Base-by-base conservation (phyloP, 2,888 invertebrate species). In the Timema podura region DNA sequence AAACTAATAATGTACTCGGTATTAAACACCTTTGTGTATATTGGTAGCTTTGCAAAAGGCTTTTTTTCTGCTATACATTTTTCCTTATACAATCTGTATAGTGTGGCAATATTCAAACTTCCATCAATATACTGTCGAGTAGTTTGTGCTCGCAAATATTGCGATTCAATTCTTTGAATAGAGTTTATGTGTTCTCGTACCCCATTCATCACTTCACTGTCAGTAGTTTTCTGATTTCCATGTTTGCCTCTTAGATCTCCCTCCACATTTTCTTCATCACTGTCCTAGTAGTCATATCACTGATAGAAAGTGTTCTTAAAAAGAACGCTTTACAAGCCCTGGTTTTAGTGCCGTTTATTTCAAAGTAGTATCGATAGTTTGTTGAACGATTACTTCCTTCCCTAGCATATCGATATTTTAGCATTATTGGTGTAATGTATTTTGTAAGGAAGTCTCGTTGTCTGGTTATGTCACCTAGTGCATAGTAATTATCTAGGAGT, bases 381-480 rank as follows among this genome's bases (percentile, higher is more conserved):
- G 16, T 16, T 16, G 13, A 57, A 30, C 15, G 54, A 15, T 54
- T 54, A 7, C 54, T 54, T 54, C 54, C 54, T 16, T 54, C 13
- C 16, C 7, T 54, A 54, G 9, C 15, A 16, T 54, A 54, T 13
- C 13, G 54, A 54, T 54, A 54, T 3, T 54, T 54, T 10, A n/a
- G 57, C 30, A 0, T 57, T 57, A 57, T 57, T n/a, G 57, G 57
- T 57, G 57, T 57, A 57, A 57, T 57, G 30, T 8, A 10, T 57
- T 57, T 57, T 57, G 0, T 57, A 13, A 57, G 57, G 57, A 57
- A 57, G 57, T n/a, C 57, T 30, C 57, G 15, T n/a, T n/a, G 57
- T 57, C 57, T n/a, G 57, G 57, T 57, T 16, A 57, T 57, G 57
- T 57, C 57, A 15, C 57, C 57, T 57, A 57, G 30, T 30, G 15